A percentile compares a stretch with the other conserved stretches of the same genome.
Conservation (phyloP, 2,113 vertebrate species). For the Erythrolamprus reginae region DNA sequence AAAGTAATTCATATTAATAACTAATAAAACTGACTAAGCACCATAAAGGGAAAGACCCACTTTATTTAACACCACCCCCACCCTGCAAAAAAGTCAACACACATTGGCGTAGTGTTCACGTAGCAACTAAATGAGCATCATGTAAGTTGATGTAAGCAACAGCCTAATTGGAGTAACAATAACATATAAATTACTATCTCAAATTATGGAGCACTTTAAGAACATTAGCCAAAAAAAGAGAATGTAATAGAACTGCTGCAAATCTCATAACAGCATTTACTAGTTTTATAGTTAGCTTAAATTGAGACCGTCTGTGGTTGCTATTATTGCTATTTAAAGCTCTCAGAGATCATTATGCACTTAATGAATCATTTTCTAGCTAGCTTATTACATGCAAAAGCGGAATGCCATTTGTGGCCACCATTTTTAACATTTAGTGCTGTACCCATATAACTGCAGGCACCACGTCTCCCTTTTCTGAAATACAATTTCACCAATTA, state of each 20-base stretch:
- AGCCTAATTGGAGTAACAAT: not conserved
- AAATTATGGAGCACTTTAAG: not conserved
- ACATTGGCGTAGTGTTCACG: not conserved
- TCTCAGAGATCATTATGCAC: constrained; percentile 1
- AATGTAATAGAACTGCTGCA: not conserved
- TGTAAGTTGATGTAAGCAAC: not conserved
- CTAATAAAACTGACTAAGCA: not conserved
- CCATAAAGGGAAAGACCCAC: not conserved
- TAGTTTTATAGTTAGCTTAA: not conserved
- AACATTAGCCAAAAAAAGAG: too few species aligned
- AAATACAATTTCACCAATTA: not conserved
- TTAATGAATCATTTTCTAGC: constrained; percentile 6
- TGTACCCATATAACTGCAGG: constrained; percentile 2
- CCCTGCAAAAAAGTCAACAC: not conserved
- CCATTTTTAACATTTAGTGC: not conserved
- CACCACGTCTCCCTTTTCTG: not conserved
- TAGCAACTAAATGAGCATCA: not conserved
- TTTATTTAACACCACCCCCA: not conserved
- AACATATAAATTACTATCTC: not conserved
- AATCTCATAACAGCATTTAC: not conserved
- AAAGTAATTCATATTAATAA: not conserved
- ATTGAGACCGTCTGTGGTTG: not conserved
- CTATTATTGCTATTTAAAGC: not conserved
- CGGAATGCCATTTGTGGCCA: not conserved
- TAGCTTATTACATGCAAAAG: not conserved